Base-by-base conservation (phyloP, 1,140 invertebrate genomes). In the Panonychus citri region DNA sequence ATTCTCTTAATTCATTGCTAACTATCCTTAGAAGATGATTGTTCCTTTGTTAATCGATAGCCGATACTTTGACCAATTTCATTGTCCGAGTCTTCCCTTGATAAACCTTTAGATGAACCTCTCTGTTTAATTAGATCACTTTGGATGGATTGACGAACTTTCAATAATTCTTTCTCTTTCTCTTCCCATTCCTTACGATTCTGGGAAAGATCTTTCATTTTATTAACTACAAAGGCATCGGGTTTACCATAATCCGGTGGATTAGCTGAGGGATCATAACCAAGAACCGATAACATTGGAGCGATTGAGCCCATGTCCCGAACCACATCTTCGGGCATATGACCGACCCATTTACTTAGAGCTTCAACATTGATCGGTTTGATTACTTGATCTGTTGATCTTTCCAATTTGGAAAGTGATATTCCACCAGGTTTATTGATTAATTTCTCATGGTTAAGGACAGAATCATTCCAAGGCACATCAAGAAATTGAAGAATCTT, bases 361-460 rank as follows among this genome's bases (percentile, higher is more conserved):
- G 93, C 93, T 71, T 97, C 90, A 57, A 90, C 71, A 74, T 97
- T 97, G 15, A 98, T 82, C 7, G 94, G 90, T 68, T 95, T 95
- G 66, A 96, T 88, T 53, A 98, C 90, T 76, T 98, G 93, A 74
- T 98, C 93, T 59, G 89, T 93, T 17, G 91, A 96, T 56, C 90
- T 77, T 71, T 98, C 93, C 62, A 91, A 85, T 71, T 89, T 95
- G 57, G 76, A 78, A 13, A 78, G 64, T 21, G 74, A 74, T 42
- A 97, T 88, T 56, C 90, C 90, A 59, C 88, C 86, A 10, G 84
- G 85, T 69, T 89, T 89, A 66, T 95, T 94, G 66, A 99, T 91
- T 65, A 84, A 85, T 65, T 90, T 81, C 69, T 98, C 89, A 71
- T 99, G 93, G 72, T 97, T 90, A 57, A 98, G 75, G 27, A 97